These are phyloP conservation scores for Cherax quadricarinatus DNA, from an alignment of 1,140 invertebrate genomes.

Conservation along the genomic window DNA sequence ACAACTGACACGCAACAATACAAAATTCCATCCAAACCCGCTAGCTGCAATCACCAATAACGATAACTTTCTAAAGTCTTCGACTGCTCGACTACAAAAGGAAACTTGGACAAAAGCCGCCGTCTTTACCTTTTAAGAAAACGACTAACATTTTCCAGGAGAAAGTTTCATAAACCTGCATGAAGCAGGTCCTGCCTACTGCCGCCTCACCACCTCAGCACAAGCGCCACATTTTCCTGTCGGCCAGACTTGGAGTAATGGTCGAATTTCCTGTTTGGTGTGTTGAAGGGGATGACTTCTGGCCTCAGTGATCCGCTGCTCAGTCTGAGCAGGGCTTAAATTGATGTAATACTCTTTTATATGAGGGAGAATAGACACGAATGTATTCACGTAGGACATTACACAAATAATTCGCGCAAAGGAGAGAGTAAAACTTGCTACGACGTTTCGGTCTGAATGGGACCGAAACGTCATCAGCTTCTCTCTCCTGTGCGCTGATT, in stretches of 20 bases:
- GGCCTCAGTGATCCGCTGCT: too few species aligned
- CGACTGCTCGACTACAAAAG: slow-evolving; percentile 35
- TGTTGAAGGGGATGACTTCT: background rate
- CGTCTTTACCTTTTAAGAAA: slow-evolving; percentile 50
- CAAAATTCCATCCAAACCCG: slow-evolving; percentile 24
- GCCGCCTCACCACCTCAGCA: background rate
- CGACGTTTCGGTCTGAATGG: too few species aligned
- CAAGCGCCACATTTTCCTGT: slow-evolving; percentile 35
- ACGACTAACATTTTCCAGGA: slow-evolving; percentile 39
- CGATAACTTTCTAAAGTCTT: slow-evolving; percentile 45
- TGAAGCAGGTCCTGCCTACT: background rate
- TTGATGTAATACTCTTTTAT: too few species aligned
- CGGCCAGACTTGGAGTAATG: slow-evolving; percentile 37
- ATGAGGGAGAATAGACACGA: too few species aligned
- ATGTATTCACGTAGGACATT: too few species aligned
- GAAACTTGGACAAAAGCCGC: slow-evolving; percentile 47
- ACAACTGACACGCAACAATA: background rate
- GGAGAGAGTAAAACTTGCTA: too few species aligned
- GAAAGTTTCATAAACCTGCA: slow-evolving; percentile 9
- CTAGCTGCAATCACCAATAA: slow-evolving; percentile 40
- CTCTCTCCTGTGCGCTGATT: too few species aligned
- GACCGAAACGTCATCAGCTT: too few species aligned
- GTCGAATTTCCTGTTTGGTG: slow-evolving; percentile 7
- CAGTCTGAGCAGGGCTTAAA: too few species aligned
- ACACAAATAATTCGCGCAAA: too few species aligned